Percentiles rank a stretch among this genome's conserved stretches.
Conservation (phyloP, 1,140 invertebrate genomes). For the Trachymyrmex septentrionalis region DNA sequence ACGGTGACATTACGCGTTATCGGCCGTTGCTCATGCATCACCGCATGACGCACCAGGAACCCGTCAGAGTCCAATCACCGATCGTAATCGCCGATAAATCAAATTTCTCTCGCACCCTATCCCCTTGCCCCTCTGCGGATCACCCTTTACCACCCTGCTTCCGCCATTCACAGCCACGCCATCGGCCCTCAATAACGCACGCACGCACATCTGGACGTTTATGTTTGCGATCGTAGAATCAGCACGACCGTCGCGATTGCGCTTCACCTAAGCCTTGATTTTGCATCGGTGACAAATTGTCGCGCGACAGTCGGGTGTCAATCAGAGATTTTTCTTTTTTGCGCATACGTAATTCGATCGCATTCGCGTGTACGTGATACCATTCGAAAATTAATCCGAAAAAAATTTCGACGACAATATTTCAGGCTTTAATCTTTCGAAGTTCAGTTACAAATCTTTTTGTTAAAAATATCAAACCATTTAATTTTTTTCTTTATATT, state of each 20-base stretch:
- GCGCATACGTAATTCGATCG: not conserved
- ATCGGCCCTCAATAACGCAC: slow-evolving; percentile 36
- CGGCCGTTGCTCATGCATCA: slow-evolving; percentile 76
- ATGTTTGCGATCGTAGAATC: slow-evolving; percentile 76
- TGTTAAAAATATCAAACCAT: too few relatives aligned
- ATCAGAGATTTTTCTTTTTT: not conserved
- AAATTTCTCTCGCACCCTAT: slow-evolving; percentile 69
- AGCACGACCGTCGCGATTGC: slow-evolving; percentile 61
- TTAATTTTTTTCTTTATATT: too few relatives aligned
- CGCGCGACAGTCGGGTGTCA: not conserved
- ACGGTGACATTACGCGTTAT: slow-evolving; percentile 78
- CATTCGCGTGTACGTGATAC: not conserved
- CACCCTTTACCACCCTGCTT: slow-evolving; percentile 19
- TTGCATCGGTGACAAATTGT: not conserved
- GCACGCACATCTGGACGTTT: slow-evolving; percentile 67
- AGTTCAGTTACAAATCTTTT: too few relatives aligned
- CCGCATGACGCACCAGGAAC: slow-evolving; percentile 73
- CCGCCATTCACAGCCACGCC: slow-evolving; percentile 36
- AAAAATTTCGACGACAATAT: not conserved
- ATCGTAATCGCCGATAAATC: slow-evolving; percentile 83
- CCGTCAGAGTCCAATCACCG: slow-evolving; percentile 79
- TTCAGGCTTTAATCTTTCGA: too few relatives aligned
- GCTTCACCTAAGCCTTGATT: not conserved
- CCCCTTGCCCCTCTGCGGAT: not conserved
- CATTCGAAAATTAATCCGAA: not conserved